phyloP scores from a whole-genome alignment of 92 coral and sea anemone species.

The Actinostola sp. region DNA sequence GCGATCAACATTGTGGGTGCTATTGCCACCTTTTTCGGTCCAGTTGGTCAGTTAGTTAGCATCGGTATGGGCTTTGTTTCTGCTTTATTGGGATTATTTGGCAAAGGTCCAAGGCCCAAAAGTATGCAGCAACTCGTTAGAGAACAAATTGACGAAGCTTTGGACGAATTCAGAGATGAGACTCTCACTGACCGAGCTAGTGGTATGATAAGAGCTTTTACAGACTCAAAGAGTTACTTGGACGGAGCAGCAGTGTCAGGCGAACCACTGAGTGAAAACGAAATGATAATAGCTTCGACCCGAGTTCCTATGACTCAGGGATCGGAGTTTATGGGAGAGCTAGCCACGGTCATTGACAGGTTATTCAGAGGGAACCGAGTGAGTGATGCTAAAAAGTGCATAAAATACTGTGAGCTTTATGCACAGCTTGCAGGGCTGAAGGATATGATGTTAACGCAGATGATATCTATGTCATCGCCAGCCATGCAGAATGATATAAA shows the following conservation, averaged over 20 bases:
- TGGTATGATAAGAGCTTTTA: neutral
- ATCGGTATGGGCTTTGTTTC: slow-evolving; percentile 15
- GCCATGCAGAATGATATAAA: neutral
- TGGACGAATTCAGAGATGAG: slow-evolving; percentile 1
- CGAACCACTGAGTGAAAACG: neutral
- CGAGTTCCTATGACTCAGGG: slow-evolving; percentile 26
- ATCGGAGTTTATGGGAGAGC: neutral
- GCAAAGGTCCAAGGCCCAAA: slow-evolving; percentile 23
- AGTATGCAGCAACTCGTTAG: slow-evolving; percentile 19
- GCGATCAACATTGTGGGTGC: slow-evolving; percentile 33
- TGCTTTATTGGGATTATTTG: slow-evolving; percentile 29
- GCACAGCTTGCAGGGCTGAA: slow-evolving; percentile 7
- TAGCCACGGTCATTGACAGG: slow-evolving; percentile 1
- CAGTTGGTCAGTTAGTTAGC: slow-evolving; percentile 2
- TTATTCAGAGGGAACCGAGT: neutral
- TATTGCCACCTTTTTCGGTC: slow-evolving; percentile 17
- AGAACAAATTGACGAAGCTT: slow-evolving; percentile 26
- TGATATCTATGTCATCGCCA: neutral
- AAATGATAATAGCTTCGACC: slow-evolving; percentile 2
- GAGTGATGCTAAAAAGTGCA: slow-evolving; percentile 8
- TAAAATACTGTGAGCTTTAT: slow-evolving; percentile 23
- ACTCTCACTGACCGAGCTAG: slow-evolving; percentile 15
- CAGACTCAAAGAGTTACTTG: neutral
- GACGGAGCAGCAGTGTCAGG: slow-evolving; percentile 16
- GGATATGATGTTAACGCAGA: slow-evolving; percentile 26